Percentiles rank a stretch among this genome's conserved stretches.
Conservation (phyloP, 2,888 invertebrate species). For the Zaprionus obscuricornis region DNA sequence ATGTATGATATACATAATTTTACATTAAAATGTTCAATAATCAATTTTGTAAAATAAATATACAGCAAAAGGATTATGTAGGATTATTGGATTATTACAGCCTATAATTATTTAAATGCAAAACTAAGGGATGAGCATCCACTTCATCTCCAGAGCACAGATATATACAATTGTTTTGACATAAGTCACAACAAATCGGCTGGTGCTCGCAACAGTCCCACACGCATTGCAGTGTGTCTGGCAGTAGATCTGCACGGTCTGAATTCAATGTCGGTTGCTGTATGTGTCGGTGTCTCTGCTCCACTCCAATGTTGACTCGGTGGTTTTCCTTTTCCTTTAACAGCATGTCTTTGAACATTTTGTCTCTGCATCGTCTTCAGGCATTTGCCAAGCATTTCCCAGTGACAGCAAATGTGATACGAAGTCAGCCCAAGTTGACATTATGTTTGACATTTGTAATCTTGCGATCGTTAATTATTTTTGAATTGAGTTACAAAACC, state of each 20-base stretch:
- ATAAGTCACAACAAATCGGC: conserved; percentile 77
- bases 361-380: too few species aligned
- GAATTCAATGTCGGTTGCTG: too few species aligned
- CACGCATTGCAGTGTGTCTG: conserved; percentile 66
- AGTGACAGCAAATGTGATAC: conserved; percentile 59
- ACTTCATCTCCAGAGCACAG: conserved; percentile 7
- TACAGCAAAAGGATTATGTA: too few species aligned
- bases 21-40: conserved; percentile 3
- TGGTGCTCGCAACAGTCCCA: conserved; percentile 68
- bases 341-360: conserved; percentile 51
- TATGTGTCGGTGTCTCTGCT: conserved; percentile 3
- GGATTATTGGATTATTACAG: neutral
- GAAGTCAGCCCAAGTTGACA: conserved; percentile 76
- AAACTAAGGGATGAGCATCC: conserved; percentile 6
- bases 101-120: conserved; percentile 2
- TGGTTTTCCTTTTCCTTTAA: conserved; percentile 45
- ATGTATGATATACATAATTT: conserved; percentile 32
- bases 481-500: conserved; percentile 78
- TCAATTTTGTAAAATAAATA: too few species aligned
- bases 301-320: conserved; percentile 38
- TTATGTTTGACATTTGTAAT: conserved; percentile 83
- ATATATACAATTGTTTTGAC: conserved; percentile 63
- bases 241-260: too few species aligned
- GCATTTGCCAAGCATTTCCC: conserved; percentile 23
- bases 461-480: conserved; percentile 82